Base-by-base conservation (phyloP, 2,113 vertebrate species). In the Romanogobio albipinnatus region DNA sequence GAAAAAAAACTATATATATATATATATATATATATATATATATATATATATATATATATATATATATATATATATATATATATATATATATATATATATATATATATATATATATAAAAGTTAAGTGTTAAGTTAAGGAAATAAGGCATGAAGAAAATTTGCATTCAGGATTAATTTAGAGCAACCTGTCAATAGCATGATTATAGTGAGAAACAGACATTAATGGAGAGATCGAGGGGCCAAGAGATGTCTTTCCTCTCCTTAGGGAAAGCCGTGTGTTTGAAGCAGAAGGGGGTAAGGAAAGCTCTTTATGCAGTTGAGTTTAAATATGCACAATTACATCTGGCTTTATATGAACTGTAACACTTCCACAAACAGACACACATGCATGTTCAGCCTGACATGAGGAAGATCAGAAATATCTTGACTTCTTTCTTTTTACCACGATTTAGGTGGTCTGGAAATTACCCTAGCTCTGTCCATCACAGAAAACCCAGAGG, bases 271-370 rank as follows among this genome's bases (percentile, higher is more conserved):
- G 66, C 49, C 4, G 13, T n/a, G 33, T 71, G 66, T 58, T 82
- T 82, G 66, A 71, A 73, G 66, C 49, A 82, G 62, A 26, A 36
- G 45, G 61, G 43, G 45, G 62, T 33, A 68, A 33, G 62, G 17
- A 62, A 51, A 24, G 7, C 33, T 82, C 22, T 84, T 77, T 77
- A 64, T 76, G 26, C 22, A 53, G 62, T 26, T 43, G 10, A 36
- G 61, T 53, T 76, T 66, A 83, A 83, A 83, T 84, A 76, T 76
- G 71, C 73, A 84, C 58, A 84, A 24, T 64, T 84, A 49, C 82
- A 49, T 10, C 17, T 14, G 43, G 7, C 15, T 58, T 51, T 58
- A n/a, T 53, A 39, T 73, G 17, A 83, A 75, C 19, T 58, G 14
- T 10, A 61, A 26, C 43, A 68, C 22, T 68, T 64, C 66, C 15